Evolutionary conservation across 2,113 vertebrate genomes (phyloP), one percentile per base, ranked within the genome.

Genomic region (Tragelaphus strepsiceros): DNA sequence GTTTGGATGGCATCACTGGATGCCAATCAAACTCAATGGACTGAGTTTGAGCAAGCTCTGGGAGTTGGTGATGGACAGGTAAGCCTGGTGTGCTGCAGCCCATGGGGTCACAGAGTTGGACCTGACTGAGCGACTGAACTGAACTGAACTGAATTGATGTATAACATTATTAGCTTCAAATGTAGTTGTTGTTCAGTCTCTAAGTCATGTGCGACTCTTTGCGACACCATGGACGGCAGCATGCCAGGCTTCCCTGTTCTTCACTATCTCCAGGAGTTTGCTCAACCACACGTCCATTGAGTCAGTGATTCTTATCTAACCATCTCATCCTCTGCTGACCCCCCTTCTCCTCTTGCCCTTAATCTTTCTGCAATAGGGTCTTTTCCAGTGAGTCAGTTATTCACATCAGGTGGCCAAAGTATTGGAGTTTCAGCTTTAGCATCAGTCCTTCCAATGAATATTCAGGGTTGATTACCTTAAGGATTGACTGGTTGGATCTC

Each of bases 211-310:
- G 0, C 2, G 4, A 35, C 17, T 71, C 64, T 71, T 35, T 71
- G 64, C 1, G 0, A 71, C 64, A n/a, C 64, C 64, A 71, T 35
- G n/a, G 64, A 22, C 0, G 1, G 64, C n/a, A 71, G 64, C n/a
- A 71, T 35, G n/a, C 17, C n/a, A 71, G n/a, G 17, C 64, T 71
- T 71, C 64, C 64, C 64, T 21, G 17, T 71, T 71, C 64, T 71
- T 71, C n/a, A 35, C n/a, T 35, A 0, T 71, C n/a, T 35, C 64
- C n/a, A 71, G n/a, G 64, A 71, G n/a, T 71, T 35, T 35, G 64
- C n/a, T 35, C 64, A 71, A 71, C 64, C 5, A 35, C 17, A 21
- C 21, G 64, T 71, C n/a, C 64, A 35, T 11, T 71, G 64, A 35
- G 64, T 12, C n/a, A 71, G n/a, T 71, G n/a, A 71, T 35, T 71